phyloP scores from a whole-genome alignment of 1,140 invertebrate species.

The Whitmania pigra region DNA sequence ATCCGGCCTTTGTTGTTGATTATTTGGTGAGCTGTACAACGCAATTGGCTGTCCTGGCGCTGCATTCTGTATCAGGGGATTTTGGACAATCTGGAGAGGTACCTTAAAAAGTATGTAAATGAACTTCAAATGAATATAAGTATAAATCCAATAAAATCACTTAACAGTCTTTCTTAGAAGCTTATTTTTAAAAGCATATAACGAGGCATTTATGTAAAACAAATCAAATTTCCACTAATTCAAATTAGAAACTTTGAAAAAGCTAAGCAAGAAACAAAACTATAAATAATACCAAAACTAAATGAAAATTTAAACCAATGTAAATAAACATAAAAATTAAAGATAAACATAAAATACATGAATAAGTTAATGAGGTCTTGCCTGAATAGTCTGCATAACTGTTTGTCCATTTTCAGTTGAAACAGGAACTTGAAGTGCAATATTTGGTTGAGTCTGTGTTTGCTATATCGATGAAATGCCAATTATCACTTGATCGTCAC shows the following conservation, averaged over 20 bases:
- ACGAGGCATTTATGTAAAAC: neutral
- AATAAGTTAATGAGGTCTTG: conserved; percentile 20
- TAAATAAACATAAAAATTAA: no score
- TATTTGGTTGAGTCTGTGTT: conserved; percentile 24
- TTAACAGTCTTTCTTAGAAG: neutral
- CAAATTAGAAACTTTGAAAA: neutral
- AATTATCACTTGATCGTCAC: neutral
- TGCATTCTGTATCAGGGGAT: conserved; percentile 23
- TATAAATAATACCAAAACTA: neutral
- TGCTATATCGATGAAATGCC: conserved; percentile 25
- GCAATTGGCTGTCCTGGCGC: neutral
- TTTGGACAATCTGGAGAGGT: conserved; percentile 30
- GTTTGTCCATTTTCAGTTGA: conserved; percentile 77
- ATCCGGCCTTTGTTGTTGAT: conserved; percentile 1
- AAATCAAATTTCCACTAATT: neutral
- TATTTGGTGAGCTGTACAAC: conserved; percentile 5
- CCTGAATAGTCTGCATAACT: conserved; percentile 78
- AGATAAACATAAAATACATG: neutral
- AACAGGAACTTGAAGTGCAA: conserved; percentile 52
- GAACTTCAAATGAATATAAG: neutral
- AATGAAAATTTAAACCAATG: no score
- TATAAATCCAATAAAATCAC: neutral
- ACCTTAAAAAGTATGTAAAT: neutral
- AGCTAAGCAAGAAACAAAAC: neutral
- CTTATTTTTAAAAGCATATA: neutral